Conservation (phyloP, 1,140 invertebrate genomes). For the Stegodyphus dumicola region DNA sequence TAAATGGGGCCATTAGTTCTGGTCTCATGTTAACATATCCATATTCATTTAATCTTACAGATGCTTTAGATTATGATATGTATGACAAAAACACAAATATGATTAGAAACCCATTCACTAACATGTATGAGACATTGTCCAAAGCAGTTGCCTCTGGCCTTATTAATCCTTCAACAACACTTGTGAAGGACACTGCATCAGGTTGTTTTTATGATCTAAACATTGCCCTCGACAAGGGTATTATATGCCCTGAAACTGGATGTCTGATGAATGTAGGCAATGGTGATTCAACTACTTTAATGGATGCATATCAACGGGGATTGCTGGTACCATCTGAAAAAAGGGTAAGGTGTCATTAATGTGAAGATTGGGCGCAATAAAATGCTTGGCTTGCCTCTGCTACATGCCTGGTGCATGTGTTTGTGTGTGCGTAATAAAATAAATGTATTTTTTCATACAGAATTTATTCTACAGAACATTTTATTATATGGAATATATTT, state of each 20-base stretch:
- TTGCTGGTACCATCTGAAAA: slow-evolving; percentile 88
- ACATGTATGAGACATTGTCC: slow-evolving; percentile 76
- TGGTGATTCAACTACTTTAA: slow-evolving; percentile 74
- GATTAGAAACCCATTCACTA: slow-evolving; percentile 78
- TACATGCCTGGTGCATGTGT: slow-evolving; percentile 59
- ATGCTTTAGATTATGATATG: slow-evolving; percentile 70
- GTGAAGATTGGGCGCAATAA: slow-evolving; percentile 44
- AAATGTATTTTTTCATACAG: not conserved
- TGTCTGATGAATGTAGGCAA: slow-evolving; percentile 76
- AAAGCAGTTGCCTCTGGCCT: slow-evolving; percentile 82
- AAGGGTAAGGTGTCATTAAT: slow-evolving; percentile 78
- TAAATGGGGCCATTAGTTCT: slow-evolving; percentile 84
- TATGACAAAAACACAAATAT: slow-evolving; percentile 77
- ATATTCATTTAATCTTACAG: slow-evolving; percentile 68
- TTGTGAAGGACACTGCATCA: slow-evolving; percentile 76
- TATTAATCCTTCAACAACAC: slow-evolving; percentile 78
- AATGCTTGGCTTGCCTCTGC: slow-evolving; percentile 59
- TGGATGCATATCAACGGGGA: slow-evolving; percentile 87
- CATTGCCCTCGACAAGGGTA: slow-evolving; percentile 78
- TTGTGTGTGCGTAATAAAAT: not conserved
- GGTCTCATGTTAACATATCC: slow-evolving; percentile 86
- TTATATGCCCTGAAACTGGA: slow-evolving; percentile 83
- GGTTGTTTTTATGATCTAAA: slow-evolving; percentile 74
- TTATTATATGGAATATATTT: too few species aligned
- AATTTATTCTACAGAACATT: too few species aligned